These are phyloP conservation scores for Pseudochromis fuscus DNA, from an alignment of 2,797 vertebrate genomes.

Conservation along the genomic window DNA sequence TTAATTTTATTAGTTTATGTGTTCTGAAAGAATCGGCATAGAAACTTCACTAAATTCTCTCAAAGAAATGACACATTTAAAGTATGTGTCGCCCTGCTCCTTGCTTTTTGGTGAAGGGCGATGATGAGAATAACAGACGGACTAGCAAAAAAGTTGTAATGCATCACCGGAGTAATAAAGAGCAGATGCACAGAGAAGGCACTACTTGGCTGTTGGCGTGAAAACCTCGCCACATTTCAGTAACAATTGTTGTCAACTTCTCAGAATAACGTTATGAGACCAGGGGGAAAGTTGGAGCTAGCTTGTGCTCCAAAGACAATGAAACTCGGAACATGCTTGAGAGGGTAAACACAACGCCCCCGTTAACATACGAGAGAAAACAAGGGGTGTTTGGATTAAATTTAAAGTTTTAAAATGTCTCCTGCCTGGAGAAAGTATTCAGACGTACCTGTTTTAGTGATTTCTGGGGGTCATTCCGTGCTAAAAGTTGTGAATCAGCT, in stretches of 20 bases:
- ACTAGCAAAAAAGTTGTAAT: neutral
- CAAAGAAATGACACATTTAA: neutral
- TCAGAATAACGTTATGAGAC: neutral
- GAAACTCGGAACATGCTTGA: constrained; percentile 34
- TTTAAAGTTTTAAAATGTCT: fast-evolving
- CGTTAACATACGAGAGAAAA: constrained; percentile 5
- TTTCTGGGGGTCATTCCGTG: constrained; percentile 57
- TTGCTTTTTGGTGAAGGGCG: neutral
- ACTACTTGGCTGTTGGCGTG: neutral
- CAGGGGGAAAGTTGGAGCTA: constrained; percentile 11
- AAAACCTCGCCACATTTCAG: neutral
- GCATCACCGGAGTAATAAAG: fast-evolving
- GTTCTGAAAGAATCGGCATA: neutral
- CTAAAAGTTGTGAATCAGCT: constrained; percentile 36
- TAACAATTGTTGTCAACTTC: neutral
- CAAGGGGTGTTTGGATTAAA: neutral
- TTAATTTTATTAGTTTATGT: fast-evolving
- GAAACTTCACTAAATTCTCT: fast-evolving
- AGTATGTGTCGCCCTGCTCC: neutral
- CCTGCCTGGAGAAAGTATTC: fast-evolving
- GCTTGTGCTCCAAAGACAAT: constrained; percentile 56
- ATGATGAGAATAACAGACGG: constrained; percentile 27
- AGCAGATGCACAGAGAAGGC: neutral
- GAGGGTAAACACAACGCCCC: constrained; percentile 1
- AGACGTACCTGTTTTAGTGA: constrained; percentile 62